Percentiles rank a stretch among this genome's conserved stretches.
Evolutionary conservation across 2,888 invertebrate species (phyloP).

Genomic region (Lamellibrachia columna): DNA sequence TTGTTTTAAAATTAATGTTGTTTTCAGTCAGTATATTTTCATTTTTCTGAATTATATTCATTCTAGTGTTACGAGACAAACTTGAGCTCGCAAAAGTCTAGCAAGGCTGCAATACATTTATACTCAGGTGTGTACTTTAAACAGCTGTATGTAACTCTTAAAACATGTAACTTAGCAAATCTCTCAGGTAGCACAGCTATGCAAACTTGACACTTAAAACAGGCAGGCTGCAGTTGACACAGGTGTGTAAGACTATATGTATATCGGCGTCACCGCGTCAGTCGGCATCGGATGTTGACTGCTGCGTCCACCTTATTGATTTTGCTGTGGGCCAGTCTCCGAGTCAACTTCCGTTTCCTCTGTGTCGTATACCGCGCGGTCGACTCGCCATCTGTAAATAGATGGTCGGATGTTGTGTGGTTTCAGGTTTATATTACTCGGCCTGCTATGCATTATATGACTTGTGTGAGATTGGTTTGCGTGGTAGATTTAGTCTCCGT

Average conservation of each 20-base stretch:
- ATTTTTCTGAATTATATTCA: no score
- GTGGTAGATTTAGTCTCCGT: not conserved
- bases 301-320: not conserved
- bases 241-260: not conserved
- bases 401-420: not conserved
- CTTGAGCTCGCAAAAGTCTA: no score
- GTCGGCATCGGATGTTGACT: not conserved
- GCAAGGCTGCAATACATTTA: no score
- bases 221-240: not conserved
- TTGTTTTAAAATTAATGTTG: no score
- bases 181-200: not conserved
- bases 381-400: not conserved
- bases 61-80: no score
- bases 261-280: not conserved
- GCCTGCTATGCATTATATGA: not conserved
- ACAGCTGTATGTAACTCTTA: not conserved
- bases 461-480: not conserved
- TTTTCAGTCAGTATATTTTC: no score
- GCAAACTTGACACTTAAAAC: no score
- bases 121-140: no score
- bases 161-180: not conserved
- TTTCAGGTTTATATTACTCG: not conserved
- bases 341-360: not conserved
- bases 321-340: not conserved
- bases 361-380: not conserved